phyloP scores from a whole-genome alignment of 2,888 invertebrate species.

The Xylocampa areola region DNA sequence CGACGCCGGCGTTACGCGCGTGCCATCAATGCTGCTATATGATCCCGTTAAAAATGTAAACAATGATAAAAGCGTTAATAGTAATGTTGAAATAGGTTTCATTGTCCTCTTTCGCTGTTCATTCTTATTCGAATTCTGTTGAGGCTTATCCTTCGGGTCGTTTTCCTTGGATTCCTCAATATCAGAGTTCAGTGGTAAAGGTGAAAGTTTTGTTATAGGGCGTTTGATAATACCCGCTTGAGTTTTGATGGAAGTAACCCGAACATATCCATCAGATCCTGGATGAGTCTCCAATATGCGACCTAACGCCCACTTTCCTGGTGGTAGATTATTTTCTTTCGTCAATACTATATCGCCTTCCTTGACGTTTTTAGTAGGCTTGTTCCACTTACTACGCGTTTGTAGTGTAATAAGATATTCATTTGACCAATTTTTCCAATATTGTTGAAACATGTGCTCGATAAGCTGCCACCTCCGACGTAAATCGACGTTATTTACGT shows the following conservation, averaged over 20 bases:
- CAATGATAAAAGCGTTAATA: not conserved
- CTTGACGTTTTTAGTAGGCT: slow-evolving; percentile 17
- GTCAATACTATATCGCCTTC: slow-evolving; percentile 14
- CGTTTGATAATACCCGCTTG: slow-evolving; percentile 1
- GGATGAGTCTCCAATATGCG: slow-evolving; percentile 5
- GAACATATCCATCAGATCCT: slow-evolving; percentile 4
- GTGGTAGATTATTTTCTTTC: slow-evolving; percentile 10
- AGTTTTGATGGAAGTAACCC: slow-evolving; percentile 5
- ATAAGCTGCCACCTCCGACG: slow-evolving; percentile 20
- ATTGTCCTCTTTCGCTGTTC: not conserved
- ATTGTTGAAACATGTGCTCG: slow-evolving; percentile 31
- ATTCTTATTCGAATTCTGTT: not conserved
- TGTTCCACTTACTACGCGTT: slow-evolving; percentile 18
- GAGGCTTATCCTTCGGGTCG: not conserved
- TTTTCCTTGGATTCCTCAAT: not conserved
- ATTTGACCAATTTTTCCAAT: slow-evolving; percentile 15
- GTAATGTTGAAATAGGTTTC: not conserved
- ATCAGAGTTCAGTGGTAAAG: not conserved
- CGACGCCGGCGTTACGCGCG: not conserved
- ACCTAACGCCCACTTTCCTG: slow-evolving; percentile 12
- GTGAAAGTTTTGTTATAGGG: slow-evolving; percentile 7
- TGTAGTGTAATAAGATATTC: slow-evolving; percentile 21
- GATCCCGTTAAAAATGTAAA: slow-evolving; percentile 2
- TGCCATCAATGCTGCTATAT: not conserved
- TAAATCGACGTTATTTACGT: slow-evolving; percentile 4